phyloP scores from a whole-genome alignment of 2,888 invertebrate genomes.

The Epinotia nisella region DNA sequence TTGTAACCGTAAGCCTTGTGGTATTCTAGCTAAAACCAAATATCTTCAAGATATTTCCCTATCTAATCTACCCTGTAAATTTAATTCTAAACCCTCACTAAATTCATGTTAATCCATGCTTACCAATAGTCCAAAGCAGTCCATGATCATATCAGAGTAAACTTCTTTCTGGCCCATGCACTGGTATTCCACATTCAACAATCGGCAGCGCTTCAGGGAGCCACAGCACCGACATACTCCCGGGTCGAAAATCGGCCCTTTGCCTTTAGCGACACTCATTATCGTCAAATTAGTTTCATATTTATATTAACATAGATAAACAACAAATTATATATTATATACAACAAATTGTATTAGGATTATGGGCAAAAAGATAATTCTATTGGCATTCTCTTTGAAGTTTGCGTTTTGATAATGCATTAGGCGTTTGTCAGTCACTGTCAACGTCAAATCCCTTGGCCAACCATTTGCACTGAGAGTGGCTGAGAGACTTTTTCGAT shows the following conservation, averaged over 20 bases:
- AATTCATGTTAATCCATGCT: conserved; percentile 46
- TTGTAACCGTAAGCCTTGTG: too few species aligned
- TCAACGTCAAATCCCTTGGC: conserved; percentile 8
- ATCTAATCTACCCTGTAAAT: too few species aligned
- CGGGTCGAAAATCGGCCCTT: conserved; percentile 71
- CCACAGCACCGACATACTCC: conserved; percentile 77
- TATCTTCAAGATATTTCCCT: too few species aligned
- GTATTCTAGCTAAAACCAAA: too few species aligned
- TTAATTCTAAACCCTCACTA: too few species aligned
- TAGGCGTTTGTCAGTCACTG: neutral
- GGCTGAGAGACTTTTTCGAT: too few species aligned
- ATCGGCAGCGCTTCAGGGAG: conserved; percentile 71
- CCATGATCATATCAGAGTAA: conserved; percentile 77
- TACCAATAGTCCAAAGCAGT: conserved; percentile 76
- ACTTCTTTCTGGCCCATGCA: conserved; percentile 70
- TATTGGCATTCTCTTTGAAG: conserved; percentile 1
- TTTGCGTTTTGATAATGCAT: conserved; percentile 37
- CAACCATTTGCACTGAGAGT: too few species aligned
- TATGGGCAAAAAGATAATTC: neutral
- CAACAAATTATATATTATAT: neutral
- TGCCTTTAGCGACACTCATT: conserved; percentile 64
- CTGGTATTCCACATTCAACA: conserved; percentile 75
- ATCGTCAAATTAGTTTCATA: conserved; percentile 43
- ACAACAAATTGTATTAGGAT: neutral
- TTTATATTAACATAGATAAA: conserved; percentile 11